Evolutionary conservation across 2,888 invertebrate genomes (phyloP).

Genomic region (Melikaiella ostensackeni): DNA sequence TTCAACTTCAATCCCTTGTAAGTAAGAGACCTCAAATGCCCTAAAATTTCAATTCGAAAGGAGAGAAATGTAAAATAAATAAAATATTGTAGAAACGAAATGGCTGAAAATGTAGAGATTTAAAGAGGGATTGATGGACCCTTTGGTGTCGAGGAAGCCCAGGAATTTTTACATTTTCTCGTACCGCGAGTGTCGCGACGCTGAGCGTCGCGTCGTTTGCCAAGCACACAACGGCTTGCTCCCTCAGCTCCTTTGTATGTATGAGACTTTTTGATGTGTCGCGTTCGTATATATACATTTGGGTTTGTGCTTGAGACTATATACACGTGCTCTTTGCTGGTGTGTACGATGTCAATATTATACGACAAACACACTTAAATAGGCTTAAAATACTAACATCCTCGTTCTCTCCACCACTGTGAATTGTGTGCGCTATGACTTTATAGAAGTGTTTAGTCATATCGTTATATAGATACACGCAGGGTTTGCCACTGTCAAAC

Average conservation of each 20-base stretch:
- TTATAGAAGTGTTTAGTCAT: conserved; percentile 70
- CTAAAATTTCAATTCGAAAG: too few relatives aligned
- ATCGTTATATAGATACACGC: conserved; percentile 55
- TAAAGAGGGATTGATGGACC: conserved; percentile 14
- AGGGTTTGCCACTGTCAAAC: conserved; percentile 49
- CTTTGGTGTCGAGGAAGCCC: conserved; percentile 15
- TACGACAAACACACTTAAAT: conserved; percentile 77
- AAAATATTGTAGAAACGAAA: neutral
- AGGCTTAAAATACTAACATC: conserved; percentile 76
- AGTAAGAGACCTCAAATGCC: too few relatives aligned
- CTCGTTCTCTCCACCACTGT: conserved; percentile 60
- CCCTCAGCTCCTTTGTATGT: conserved; percentile 46
- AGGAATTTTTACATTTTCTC: conserved; percentile 24
- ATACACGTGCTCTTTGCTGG: conserved; percentile 69
- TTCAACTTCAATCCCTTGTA: too few relatives aligned
- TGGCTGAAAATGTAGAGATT: conserved; percentile 5
- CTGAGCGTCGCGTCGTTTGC: conserved; percentile 62
- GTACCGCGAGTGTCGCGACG: conserved; percentile 50
- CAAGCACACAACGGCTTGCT: conserved; percentile 59
- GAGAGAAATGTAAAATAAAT: neutral
- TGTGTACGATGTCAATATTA: conserved; percentile 77
- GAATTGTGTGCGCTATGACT: conserved; percentile 67
- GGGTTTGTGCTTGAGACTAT: conserved; percentile 33
- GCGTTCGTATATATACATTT: conserved; percentile 43
- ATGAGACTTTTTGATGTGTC: neutral